Base-by-base conservation (phyloP, 92 coral and sea anemone genomes). In the Pocillopora grandis region DNA sequence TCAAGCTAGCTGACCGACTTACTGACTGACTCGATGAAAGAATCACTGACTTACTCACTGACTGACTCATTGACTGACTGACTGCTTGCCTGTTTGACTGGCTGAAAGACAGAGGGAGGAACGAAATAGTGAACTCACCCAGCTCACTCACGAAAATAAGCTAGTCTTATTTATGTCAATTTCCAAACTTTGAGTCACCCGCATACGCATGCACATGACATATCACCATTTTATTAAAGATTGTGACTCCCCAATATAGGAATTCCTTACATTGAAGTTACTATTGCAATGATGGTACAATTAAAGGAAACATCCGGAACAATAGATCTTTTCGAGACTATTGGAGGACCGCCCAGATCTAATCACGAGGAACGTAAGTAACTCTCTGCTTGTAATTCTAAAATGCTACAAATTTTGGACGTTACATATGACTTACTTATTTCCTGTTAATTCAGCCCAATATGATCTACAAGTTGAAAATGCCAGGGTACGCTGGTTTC, bases 401-500 rank as follows among this genome's bases (percentile, higher is more conserved):
- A 18, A 58, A 58, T 77, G 48, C 62, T 1, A 57, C 5, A 10
- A 2, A 10, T 15, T 14, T n/a, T 65, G 15, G 8, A 57, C 15
- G 27, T 65, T 56, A 42, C 6, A 56, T 9, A 66, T 6, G 16
- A 11, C 37, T 62, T 1, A 18, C 20, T 63, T 13, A 70, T 73
- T 11, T 20, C 33, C 15, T 69, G 75, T 71, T 16, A 8, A 35
- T 82, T 59, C 79, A 95, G 98, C 94, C 75, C 98, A 95, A 72
- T 94, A 88, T 77, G 89, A 88, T 6, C 88, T 97, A 18, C 93
- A 92, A 83, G 85, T 85, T 12, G 94, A 90, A 65, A 87, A 97
- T 80, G 99, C 98, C 3, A 89, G 94, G 23, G 64, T 97, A 56
- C 90, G 90, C 67, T 97, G 99, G 99, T 94, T 97, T 86, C 99